Conservation (phyloP, 1,140 invertebrate genomes). For the Temnothorax curvispinosus region DNA sequence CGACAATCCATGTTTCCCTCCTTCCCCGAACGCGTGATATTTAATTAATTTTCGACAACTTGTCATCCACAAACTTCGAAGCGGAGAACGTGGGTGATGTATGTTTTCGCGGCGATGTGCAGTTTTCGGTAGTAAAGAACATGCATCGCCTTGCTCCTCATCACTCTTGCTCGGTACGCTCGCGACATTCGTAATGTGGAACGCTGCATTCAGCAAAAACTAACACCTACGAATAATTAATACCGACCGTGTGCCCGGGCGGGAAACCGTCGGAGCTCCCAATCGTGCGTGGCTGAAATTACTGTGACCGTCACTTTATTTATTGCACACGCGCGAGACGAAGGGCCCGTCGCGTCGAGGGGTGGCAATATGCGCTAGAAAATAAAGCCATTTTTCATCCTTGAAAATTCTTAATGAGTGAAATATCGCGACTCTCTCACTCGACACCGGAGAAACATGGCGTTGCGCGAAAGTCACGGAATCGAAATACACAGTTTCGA, state of each 20-base stretch:
- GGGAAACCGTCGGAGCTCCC: constrained; percentile 5
- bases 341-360: constrained; percentile 29
- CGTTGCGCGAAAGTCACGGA: neutral
- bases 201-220: constrained; percentile 50
- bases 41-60: constrained; percentile 29
- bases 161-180: neutral
- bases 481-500: neutral
- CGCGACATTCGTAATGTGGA: constrained; percentile 40
- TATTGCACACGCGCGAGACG: constrained; percentile 36
- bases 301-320: constrained; percentile 53
- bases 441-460: neutral
- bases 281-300: constrained; percentile 45
- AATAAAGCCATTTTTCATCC: constrained; percentile 55
- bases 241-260: constrained; percentile 3
- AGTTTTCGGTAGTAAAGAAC: constrained; percentile 28
- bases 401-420: constrained; percentile 51
- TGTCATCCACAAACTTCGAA: neutral
- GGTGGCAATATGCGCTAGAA: constrained; percentile 21
- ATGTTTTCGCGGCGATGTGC: neutral
- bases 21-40: neutral
- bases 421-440: constrained; percentile 33
- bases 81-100: neutral
- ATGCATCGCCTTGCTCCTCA: neutral
- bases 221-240: constrained; percentile 55
- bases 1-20: neutral